Base-by-base conservation (phyloP, 2,797 vertebrate species). In the Megalops cyprinoides region DNA sequence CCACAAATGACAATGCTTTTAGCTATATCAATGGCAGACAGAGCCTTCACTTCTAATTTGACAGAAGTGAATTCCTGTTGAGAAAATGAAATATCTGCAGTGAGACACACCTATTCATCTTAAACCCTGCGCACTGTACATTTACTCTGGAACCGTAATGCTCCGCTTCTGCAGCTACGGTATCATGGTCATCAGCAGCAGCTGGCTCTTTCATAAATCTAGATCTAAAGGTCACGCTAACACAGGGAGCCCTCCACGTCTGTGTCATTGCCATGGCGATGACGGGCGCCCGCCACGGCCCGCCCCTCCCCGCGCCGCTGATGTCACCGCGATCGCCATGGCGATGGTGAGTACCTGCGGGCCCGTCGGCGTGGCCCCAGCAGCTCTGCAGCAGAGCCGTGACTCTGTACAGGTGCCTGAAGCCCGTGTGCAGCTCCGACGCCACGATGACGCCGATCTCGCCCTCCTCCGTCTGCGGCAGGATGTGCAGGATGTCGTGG, bases 401-500 rank as follows among this genome's bases (percentile, higher is more conserved):
- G 88, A 97, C 95, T 89, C 93, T 95, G 93, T 97, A 97, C 60
- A 98, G 90, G 91, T 98, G 97, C 77, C 96, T 97, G 88, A 97
- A 98, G n/a, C 96, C 96, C 0, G 96, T 96, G 86, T 96, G 96
- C 79, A 95, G 96, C 87, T 98, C 96, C 0, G 96, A 97, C 83
- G 96, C 91, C 77, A 96, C 95, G 86, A 97, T 93, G 86, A 97
- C 97, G 79, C 91, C 92, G 83, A 98, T 93, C 74, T 97, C 96
- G 15, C 96, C 94, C 31, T 96, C 96, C 83, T 95, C 93, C 0
- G 87, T 92, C 69, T 97, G 96, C 85, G 95, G 86, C 89, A 98
- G 97, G 37, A 96, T 94, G 86, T 97, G 96, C 88, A 97, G 97
- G 89, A 97, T 97, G 87, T 97, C 97, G 0, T 98, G 97, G 76